Conservation (phyloP, 1,140 invertebrate genomes). For the Drosophila oshimai region DNA sequence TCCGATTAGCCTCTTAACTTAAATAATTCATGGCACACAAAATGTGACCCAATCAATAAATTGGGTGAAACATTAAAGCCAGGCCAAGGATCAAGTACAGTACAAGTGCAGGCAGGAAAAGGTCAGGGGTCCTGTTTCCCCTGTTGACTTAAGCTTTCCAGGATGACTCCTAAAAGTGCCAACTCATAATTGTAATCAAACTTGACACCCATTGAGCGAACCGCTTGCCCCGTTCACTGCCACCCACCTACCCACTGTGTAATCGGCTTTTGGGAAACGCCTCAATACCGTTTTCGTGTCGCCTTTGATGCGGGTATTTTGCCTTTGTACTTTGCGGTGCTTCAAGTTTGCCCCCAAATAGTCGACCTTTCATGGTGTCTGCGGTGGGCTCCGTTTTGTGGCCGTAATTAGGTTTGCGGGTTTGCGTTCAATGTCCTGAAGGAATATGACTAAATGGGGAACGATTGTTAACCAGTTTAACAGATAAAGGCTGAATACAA, state of each 20-base stretch:
- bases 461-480: conserved; percentile 18
- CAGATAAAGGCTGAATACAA: not conserved
- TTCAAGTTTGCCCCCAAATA: conserved; percentile 28
- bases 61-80: conserved; percentile 35
- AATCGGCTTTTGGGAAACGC: conserved; percentile 67
- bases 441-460: conserved; percentile 10
- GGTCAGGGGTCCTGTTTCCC: not conserved
- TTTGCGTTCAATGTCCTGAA: conserved; percentile 22
- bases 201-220: conserved; percentile 49
- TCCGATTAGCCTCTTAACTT: not conserved
- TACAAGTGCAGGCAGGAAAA: not conserved
- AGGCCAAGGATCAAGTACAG: not conserved
- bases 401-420: conserved; percentile 65
- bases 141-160: conserved; percentile 1
- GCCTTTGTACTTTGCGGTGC: conserved; percentile 36
- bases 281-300: conserved; percentile 41
- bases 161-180: conserved; percentile 33
- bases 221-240: not conserved
- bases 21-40: conserved; percentile 15
- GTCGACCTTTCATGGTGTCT: conserved; percentile 28
- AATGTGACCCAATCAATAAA: conserved; percentile 9
- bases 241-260: conserved; percentile 7
- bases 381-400: conserved; percentile 30
- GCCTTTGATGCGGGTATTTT: conserved; percentile 41
- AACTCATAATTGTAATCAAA: conserved; percentile 75